Conservation (phyloP, 2,888 invertebrate species). For the Leptinotarsa juncta region DNA sequence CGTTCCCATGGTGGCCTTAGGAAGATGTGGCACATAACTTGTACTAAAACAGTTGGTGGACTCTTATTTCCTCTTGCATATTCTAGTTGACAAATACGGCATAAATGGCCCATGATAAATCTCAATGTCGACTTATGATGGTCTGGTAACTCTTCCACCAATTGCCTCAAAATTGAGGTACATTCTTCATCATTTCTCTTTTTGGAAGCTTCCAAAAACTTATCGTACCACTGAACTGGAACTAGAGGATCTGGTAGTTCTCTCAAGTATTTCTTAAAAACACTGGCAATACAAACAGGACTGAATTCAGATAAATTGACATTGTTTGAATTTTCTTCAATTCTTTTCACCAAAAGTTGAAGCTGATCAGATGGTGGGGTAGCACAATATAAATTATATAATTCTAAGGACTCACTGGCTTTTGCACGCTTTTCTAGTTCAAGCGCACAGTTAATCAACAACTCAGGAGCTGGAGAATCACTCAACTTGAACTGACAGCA, state of each 20-base stretch:
- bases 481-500: constrained; percentile 72
- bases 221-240: constrained; percentile 79
- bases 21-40: constrained; percentile 79
- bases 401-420: constrained; percentile 68
- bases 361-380: constrained; percentile 73
- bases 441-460: constrained; percentile 69
- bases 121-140: constrained; percentile 74
- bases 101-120: constrained; percentile 78
- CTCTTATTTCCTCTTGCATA: constrained; percentile 73
- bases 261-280: constrained; percentile 77
- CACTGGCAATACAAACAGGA: constrained; percentile 70
- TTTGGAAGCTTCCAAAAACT: constrained; percentile 71
- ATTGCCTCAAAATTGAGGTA: constrained; percentile 67
- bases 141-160: constrained; percentile 73
- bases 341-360: constrained; percentile 69
- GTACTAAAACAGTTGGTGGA: constrained; percentile 75
- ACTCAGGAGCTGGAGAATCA: constrained; percentile 70
- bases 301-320: constrained; percentile 67
- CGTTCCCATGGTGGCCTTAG: constrained; percentile 82
- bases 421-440: constrained; percentile 73
- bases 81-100: constrained; percentile 78
- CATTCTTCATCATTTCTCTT: constrained; percentile 69
- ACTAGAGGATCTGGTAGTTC: constrained; percentile 82
- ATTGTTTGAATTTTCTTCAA: constrained; percentile 64
- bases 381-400: constrained; percentile 76